Evolutionary conservation across 2,113 vertebrate genomes (phyloP).

Genomic region (Malurus cyaneus): DNA sequence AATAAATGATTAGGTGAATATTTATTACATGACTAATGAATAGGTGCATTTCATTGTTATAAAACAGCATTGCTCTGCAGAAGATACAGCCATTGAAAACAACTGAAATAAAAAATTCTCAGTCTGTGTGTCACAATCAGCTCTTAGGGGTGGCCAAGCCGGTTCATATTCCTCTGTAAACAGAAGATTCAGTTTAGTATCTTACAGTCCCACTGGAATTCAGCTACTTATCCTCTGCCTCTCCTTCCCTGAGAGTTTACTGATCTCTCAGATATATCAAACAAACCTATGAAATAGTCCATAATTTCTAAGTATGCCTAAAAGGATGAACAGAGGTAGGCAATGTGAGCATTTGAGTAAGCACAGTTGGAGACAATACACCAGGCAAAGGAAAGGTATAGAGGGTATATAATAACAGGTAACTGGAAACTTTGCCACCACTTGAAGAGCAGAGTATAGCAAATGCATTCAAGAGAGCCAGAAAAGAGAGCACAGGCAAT

Average conservation of each 20-base stretch:
- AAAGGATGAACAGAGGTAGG: neutral
- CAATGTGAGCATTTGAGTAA: neutral
- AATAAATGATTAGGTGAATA: neutral
- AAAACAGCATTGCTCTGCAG: neutral
- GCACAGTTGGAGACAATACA: neutral
- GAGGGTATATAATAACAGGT: neutral
- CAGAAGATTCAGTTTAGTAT: neutral
- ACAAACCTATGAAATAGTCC: neutral
- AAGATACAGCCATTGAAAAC: neutral
- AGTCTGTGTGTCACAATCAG: neutral
- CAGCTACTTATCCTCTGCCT: neutral
- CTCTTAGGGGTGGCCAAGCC: neutral
- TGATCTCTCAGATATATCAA: neutral
- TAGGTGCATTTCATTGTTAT: fast-evolving
- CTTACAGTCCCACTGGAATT: neutral
- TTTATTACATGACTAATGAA: neutral
- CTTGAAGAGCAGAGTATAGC: neutral
- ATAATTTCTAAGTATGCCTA: neutral
- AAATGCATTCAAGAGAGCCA: neutral
- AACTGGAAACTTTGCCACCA: neutral
- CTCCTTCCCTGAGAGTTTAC: neutral
- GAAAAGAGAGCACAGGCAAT: neutral
- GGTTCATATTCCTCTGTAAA: neutral
- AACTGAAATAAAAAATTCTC: neutral
- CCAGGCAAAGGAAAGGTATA: neutral